phyloP scores from a whole-genome alignment of 2,113 vertebrate species.

The Oncorhynchus keta region DNA sequence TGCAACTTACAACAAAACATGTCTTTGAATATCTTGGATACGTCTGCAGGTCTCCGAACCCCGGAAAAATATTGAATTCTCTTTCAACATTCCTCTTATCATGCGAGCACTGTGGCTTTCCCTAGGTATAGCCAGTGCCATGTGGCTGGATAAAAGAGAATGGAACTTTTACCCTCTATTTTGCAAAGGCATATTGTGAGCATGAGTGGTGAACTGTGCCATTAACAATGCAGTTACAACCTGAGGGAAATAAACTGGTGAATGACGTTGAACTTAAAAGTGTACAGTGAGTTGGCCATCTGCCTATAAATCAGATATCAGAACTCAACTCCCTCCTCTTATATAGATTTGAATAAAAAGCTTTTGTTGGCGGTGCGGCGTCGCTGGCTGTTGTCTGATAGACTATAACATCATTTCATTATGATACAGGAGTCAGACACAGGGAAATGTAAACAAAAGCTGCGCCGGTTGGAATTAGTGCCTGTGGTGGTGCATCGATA shows the following conservation, averaged over 20 bases:
- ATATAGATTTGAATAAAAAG: conserved; percentile 39
- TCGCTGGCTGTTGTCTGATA: conserved; percentile 8
- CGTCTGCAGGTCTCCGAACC: too few species aligned
- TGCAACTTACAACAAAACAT: too few species aligned
- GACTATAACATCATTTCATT: conserved; percentile 42
- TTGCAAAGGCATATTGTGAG: conserved; percentile 68
- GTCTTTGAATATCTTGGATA: too few species aligned
- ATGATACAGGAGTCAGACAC: conserved; percentile 34
- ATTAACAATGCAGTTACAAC: conserved; percentile 65
- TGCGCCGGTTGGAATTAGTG: conserved; percentile 27
- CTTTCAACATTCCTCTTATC: conserved; percentile 63
- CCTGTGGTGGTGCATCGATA: conserved; percentile 43
- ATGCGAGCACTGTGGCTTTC: conserved; percentile 56
- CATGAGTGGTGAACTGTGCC: conserved; percentile 58
- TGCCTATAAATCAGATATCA: conserved; percentile 52
- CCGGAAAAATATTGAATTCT: conserved; percentile 36
- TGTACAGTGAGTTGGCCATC: conserved; percentile 40
- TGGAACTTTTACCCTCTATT: conserved; percentile 52
- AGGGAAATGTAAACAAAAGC: conserved; percentile 40
- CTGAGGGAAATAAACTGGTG: conserved; percentile 61
- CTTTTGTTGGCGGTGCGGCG: conserved; percentile 9
- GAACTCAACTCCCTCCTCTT: conserved; percentile 17
- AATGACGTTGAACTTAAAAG: conserved; percentile 75
- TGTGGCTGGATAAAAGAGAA: conserved; percentile 66
- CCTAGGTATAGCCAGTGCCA: conserved; percentile 58